These are phyloP conservation scores for Coelopa pilipes DNA, from an alignment of 2,888 invertebrate species.

Conservation along the genomic window DNA sequence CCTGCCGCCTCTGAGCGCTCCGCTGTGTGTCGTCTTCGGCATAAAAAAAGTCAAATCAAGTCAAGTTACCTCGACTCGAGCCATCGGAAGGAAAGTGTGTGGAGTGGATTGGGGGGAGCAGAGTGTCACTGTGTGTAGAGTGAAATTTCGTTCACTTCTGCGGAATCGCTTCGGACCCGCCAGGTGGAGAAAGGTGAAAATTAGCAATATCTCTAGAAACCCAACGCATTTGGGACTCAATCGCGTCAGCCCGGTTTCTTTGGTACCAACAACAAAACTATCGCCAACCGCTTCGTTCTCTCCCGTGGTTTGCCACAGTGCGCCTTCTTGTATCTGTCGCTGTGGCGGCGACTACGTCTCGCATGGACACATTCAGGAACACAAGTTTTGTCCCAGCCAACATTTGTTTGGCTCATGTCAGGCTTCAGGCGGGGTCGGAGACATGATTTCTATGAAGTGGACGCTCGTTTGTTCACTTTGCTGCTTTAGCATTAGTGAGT, in stretches of 20 bases:
- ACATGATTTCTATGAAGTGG: background rate
- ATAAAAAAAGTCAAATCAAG: conserved; percentile 32
- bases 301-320: background rate
- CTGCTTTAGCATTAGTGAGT: conserved; percentile 34
- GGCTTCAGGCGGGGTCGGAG: conserved; percentile 17
- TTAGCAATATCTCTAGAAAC: conserved; percentile 25
- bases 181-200: conserved; percentile 39
- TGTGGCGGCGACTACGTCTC: background rate
- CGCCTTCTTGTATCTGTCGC: background rate
- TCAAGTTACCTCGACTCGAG: background rate
- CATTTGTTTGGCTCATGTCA: conserved; percentile 42
- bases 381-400: conserved; percentile 40
- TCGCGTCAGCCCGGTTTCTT: background rate
- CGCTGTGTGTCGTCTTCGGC: conserved; percentile 36
- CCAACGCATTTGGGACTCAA: conserved; percentile 33
- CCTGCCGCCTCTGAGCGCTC: conserved; percentile 2
- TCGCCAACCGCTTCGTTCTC: background rate
- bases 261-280: background rate
- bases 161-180: background rate
- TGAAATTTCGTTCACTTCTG: conserved; percentile 37
- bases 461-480: background rate
- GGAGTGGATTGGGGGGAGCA: background rate
- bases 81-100: conserved; percentile 13
- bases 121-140: conserved; percentile 39
- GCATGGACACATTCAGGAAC: background rate